These are phyloP conservation scores for Megathymus violae DNA, from an alignment of 1,140 invertebrate species.

Conservation along the genomic window DNA sequence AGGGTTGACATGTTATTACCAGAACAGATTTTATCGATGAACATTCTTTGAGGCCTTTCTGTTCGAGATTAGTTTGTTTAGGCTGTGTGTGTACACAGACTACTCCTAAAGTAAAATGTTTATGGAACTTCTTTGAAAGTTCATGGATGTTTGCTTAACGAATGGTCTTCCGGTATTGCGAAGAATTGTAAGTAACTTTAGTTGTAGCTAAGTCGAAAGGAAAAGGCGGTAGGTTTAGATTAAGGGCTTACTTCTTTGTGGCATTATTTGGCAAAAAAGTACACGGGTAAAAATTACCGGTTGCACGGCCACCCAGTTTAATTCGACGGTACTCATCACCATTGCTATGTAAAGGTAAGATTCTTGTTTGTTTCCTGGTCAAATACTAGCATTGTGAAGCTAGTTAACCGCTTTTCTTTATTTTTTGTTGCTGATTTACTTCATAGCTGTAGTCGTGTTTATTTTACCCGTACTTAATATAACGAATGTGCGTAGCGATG, in stretches of 20 bases:
- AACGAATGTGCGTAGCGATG: too few species aligned
- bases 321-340: too few species aligned
- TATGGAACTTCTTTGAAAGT: slow-evolving; percentile 4
- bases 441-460: too few species aligned
- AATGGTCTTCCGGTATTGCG: background rate
- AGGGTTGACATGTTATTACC: slow-evolving; percentile 36
- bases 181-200: background rate
- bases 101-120: slow-evolving; percentile 20
- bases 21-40: slow-evolving; percentile 35
- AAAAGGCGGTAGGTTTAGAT: background rate
- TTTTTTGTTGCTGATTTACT: too few species aligned
- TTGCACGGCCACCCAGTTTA: too few species aligned
- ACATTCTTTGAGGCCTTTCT: slow-evolving; percentile 2
- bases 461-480: too few species aligned
- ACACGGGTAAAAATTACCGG: too few species aligned
- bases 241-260: background rate
- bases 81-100: slow-evolving; percentile 7
- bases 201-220: slow-evolving; percentile 8
- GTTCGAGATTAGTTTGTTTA: slow-evolving; percentile 24
- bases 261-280: too few species aligned
- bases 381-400: too few species aligned
- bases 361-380: too few species aligned
- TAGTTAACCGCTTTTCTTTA: too few species aligned
- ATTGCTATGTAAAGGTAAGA: too few species aligned
- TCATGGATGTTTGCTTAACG: slow-evolving; percentile 16